Evolutionary conservation across 2,113 vertebrate species (phyloP).

Genomic region (Megaceryle torquata): DNA sequence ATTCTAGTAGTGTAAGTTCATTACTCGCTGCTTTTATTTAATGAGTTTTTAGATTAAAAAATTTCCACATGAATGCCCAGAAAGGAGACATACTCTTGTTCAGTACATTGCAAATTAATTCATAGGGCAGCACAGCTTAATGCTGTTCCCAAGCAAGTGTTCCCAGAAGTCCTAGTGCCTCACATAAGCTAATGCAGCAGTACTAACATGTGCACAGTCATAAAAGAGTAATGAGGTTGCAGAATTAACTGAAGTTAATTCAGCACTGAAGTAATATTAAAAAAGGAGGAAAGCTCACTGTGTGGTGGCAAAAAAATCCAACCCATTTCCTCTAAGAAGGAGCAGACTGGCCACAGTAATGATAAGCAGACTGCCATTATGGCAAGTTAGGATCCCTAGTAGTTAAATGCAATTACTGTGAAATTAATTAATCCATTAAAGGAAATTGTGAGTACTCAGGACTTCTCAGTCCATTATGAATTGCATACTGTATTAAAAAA

Average conservation of each 20-base stretch:
- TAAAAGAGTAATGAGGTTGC: constrained; percentile 45
- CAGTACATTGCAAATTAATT: constrained; percentile 38
- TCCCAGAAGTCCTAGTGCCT: constrained; percentile 27
- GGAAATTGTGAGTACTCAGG: background rate
- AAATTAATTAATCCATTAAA: background rate
- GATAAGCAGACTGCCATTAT: background rate
- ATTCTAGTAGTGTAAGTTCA: background rate
- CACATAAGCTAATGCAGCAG: constrained; percentile 25
- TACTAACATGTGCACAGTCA: constrained; percentile 9
- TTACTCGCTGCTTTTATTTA: constrained; percentile 21
- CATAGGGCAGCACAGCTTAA: constrained; percentile 8
- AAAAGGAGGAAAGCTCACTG: background rate
- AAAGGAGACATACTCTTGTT: constrained; percentile 2
- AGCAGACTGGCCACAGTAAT: background rate
- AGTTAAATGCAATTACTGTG: background rate
- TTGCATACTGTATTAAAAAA: background rate
- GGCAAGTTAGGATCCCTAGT: background rate
- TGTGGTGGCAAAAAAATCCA: background rate
- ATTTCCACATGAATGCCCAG: constrained; percentile 14
- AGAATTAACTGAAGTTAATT: constrained; percentile 44
- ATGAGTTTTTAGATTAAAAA: constrained; percentile 37
- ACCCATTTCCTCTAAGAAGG: background rate
- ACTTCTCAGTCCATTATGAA: background rate
- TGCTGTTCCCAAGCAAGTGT: constrained; percentile 2
- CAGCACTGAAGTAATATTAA: background rate